Evolutionary conservation across 2,797 vertebrate species (phyloP).

Genomic region (Rhynchonycteris naso): DNA sequence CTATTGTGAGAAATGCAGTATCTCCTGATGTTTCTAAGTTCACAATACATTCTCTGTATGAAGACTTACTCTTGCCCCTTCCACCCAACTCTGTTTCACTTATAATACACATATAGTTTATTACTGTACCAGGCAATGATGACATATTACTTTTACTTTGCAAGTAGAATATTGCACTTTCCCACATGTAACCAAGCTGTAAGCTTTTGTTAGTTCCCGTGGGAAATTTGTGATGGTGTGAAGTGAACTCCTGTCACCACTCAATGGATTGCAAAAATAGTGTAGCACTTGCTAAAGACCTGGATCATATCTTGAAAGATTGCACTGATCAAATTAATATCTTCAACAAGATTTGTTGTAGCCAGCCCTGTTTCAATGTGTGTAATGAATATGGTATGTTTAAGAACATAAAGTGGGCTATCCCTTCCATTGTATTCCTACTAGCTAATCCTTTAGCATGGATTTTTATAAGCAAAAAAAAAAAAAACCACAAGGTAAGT

Average conservation of each 20-base stretch:
- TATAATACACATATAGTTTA: conserved; percentile 36
- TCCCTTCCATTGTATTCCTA: conserved; percentile 24
- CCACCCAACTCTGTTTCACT: background rate
- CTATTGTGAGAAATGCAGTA: background rate
- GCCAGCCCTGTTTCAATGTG: conserved; percentile 55
- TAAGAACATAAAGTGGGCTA: background rate
- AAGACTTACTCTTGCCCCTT: background rate
- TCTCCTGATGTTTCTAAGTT: conserved; percentile 3
- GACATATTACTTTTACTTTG: conserved; percentile 66
- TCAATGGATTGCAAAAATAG: conserved; percentile 70
- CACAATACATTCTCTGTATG: conserved; percentile 29
- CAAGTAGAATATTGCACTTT: conserved; percentile 67
- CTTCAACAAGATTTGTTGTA: conserved; percentile 61
- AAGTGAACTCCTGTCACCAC: conserved; percentile 77
- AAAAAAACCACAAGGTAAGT: background rate
- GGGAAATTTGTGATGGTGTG: conserved; percentile 78
- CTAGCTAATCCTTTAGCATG: background rate
- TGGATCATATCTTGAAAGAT: conserved; percentile 72
- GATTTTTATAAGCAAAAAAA: conserved; percentile 39
- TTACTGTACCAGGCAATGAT: conserved; percentile 52
- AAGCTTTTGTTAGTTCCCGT: conserved; percentile 60
- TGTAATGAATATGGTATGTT: conserved; percentile 52
- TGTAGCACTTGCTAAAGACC: conserved; percentile 69
- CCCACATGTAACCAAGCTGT: conserved; percentile 68
- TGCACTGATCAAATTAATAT: conserved; percentile 66